A percentile compares a stretch with the other conserved stretches of the same genome.
Evolutionary conservation across 2,888 invertebrate genomes (phyloP).

Genomic region (Acanthoscelides obtectus): DNA sequence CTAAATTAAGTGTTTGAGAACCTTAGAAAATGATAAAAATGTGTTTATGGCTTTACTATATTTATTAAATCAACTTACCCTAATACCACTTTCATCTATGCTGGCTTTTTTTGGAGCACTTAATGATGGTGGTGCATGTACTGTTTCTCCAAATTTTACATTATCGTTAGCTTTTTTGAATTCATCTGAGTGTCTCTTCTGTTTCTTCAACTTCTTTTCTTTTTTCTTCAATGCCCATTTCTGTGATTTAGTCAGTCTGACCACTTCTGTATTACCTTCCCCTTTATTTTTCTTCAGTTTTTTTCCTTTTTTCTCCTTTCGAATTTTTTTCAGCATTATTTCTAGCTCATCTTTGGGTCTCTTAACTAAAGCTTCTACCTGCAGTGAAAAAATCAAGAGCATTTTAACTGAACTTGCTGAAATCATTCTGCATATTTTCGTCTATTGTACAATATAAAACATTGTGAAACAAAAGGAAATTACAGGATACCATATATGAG

Average conservation of each 20-base stretch:
- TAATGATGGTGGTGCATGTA: conserved; percentile 67
- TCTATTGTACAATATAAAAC: neutral
- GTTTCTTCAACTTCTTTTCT: conserved; percentile 35
- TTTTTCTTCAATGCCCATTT: conserved; percentile 52
- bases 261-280: conserved; percentile 35
- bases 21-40: conserved; percentile 6
- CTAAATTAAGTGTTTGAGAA: too few relatives aligned
- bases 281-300: conserved; percentile 41
- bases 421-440: too few relatives aligned
- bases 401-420: too few relatives aligned
- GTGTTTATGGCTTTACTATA: too few relatives aligned
- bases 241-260: conserved; percentile 51
- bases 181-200: conserved; percentile 22
- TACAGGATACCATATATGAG: too few relatives aligned
- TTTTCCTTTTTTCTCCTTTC: conserved; percentile 35
- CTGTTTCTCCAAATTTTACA: conserved; percentile 70
- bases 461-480: neutral
- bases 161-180: conserved; percentile 55
- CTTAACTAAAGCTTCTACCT: conserved; percentile 48
- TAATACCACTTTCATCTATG: conserved; percentile 29
- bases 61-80: conserved; percentile 30
- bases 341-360: conserved; percentile 53
- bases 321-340: conserved; percentile 46
- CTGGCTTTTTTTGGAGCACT: conserved; percentile 51
- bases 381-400: too few relatives aligned